Percentiles rank a stretch among this genome's conserved stretches.
These are phyloP conservation scores for Nothobranchius kuhntae DNA, from an alignment of 2,113 vertebrate genomes.

Conservation along the genomic window DNA sequence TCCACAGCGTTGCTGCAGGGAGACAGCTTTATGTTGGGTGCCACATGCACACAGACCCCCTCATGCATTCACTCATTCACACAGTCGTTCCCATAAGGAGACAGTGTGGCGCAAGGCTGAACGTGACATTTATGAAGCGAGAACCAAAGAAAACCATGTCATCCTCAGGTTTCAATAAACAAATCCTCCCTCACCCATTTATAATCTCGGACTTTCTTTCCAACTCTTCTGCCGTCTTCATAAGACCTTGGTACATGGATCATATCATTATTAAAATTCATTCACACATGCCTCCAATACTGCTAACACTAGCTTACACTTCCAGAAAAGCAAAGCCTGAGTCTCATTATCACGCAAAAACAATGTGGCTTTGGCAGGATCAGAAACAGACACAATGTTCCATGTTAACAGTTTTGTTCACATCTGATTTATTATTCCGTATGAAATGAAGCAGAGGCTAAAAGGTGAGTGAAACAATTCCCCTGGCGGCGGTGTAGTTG, in stretches of 20 bases:
- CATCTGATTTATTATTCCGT: conserved; percentile 29
- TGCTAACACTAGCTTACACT: conserved; percentile 32
- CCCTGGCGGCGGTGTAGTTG: neutral
- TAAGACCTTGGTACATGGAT: conserved; percentile 44
- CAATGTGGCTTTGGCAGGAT: conserved; percentile 38
- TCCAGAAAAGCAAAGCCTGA: conserved; percentile 46
- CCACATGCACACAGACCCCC: conserved; percentile 14
- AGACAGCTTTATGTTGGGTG: conserved; percentile 53
- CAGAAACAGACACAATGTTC: conserved; percentile 47
- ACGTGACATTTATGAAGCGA: conserved; percentile 76
- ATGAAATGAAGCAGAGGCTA: conserved; percentile 18
- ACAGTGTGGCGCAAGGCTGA: conserved; percentile 28
- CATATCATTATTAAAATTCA: conserved; percentile 27
- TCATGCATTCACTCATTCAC: conserved; percentile 32
- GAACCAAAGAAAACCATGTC: conserved; percentile 70
- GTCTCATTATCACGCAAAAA: conserved; percentile 54
- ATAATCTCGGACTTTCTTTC: conserved; percentile 5
- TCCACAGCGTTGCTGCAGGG: conserved; percentile 29
- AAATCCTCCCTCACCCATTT: conserved; percentile 35
- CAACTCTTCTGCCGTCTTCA: conserved; percentile 35
- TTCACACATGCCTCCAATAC: conserved; percentile 31
- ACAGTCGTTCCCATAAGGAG: conserved; percentile 1
- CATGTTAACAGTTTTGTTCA: conserved; percentile 15
- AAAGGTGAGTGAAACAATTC: neutral
- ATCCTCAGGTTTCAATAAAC: conserved; percentile 54